Evolutionary conservation across 1,140 invertebrate genomes (phyloP), one percentile per base, ranked within the genome.

Genomic region (Homarus americanus): DNA sequence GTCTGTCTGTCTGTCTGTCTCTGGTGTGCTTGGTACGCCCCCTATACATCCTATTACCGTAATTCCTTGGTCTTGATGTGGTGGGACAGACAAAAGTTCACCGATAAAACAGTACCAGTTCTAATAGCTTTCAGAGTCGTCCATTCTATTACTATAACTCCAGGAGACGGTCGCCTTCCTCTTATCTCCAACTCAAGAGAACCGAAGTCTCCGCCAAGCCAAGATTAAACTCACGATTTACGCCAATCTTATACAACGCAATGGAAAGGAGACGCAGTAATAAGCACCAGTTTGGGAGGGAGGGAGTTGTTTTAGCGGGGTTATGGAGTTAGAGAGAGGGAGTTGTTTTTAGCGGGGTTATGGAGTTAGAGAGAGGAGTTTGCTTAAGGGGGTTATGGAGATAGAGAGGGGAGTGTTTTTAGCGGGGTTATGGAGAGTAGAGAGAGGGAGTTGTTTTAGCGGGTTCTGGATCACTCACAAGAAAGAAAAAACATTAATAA

Each of bases 121-220:
- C 82, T 84, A 84, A 84, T 72, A 72, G 58, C 82, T 72, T 66
- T 84, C 82, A 41, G 15, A 32, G n/a, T 84, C 82, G 17, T 84
- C 82, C 82, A 69, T 84, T 72, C 82, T 40, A 66, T 84, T 84
- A 72, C 82, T 84, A 44, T 84, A 84, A 84, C 36, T 72, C 41
- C 15, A 44, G 76, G 24, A 49, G 76, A 17, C 15, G 76, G 76
- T 12, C 9, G 40, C 76, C 40, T 17, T 49, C 53, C 24, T 44
- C 76, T 79, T 79, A 1, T 79, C 20, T 40, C 73, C 9, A 58
- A 58, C 73, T n/a, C 73, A 34, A n/a, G 7, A 38, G 36, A n/a
- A 38, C 34, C 36, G 20, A 20, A 76, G 20, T 49, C 36, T 40
- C 40, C 38, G 40, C 76, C n/a, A 24, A n/a, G 15, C 63, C 63